These are phyloP conservation scores for Sakesphorus luctuosus DNA, from an alignment of 2,113 vertebrate genomes.

Conservation along the genomic window DNA sequence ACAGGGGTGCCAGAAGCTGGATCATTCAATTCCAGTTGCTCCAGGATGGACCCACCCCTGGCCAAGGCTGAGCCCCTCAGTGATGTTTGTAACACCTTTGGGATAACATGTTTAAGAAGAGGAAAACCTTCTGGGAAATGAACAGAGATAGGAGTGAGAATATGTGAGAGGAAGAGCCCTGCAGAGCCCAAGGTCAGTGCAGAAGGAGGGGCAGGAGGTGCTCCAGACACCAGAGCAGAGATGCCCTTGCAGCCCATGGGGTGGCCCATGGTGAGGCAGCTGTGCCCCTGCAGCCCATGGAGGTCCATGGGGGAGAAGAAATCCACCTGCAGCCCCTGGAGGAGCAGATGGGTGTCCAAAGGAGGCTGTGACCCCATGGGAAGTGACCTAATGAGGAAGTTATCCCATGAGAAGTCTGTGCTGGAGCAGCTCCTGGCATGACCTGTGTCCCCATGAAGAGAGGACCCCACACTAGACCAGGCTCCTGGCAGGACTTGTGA, in stretches of 20 bases:
- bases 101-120: neutral
- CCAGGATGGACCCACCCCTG: neutral
- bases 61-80: neutral
- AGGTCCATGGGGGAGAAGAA: too few relatives aligned
- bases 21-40: neutral
- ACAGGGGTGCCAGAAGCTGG: neutral
- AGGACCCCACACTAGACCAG: neutral
- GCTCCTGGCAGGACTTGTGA: neutral
- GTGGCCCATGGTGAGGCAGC: neutral
- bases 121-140: neutral
- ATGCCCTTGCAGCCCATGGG: neutral
- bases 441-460: neutral
- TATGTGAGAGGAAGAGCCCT: neutral
- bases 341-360: neutral
- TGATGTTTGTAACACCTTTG: neutral
- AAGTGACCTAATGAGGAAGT: neutral
- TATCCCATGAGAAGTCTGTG: neutral
- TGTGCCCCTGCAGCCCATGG: neutral
- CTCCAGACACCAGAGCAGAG: neutral
- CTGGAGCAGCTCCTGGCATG: neutral
- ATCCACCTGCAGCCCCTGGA: neutral
- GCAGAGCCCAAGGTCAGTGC: neutral
- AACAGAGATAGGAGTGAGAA: neutral
- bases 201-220: neutral
- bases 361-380: neutral